Conservation (phyloP, 2,888 invertebrate genomes). For the Tenthredo amoena region DNA sequence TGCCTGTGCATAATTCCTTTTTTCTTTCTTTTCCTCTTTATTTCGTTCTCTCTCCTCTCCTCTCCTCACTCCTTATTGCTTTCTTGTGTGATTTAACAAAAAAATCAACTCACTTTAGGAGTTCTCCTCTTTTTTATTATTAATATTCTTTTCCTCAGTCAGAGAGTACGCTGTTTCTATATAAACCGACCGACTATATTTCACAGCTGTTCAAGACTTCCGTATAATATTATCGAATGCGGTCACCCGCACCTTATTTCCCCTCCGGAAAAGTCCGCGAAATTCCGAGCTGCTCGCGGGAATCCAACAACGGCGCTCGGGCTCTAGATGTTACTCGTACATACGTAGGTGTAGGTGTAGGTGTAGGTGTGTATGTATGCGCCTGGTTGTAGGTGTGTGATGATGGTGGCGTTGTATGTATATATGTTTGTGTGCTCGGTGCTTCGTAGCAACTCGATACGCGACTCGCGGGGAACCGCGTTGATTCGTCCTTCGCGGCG, state of each 20-base stretch:
- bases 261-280: neutral
- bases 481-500: slow-evolving; percentile 37
- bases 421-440: slow-evolving; percentile 2
- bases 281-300: slow-evolving; percentile 7
- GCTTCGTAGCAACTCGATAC: slow-evolving; percentile 39
- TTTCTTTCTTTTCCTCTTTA: neutral
- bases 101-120: neutral
- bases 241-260: slow-evolving; percentile 15
- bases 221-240: slow-evolving; percentile 28
- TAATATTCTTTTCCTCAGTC: neutral
- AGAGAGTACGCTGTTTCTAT: neutral
- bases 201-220: neutral
- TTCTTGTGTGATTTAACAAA: neutral
- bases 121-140: neutral
- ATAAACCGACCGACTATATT: slow-evolving; percentile 9
- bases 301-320: neutral
- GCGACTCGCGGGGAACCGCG: slow-evolving; percentile 43
- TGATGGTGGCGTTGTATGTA: slow-evolving; percentile 1
- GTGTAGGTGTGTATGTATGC: neutral
- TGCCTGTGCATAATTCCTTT: slow-evolving; percentile 1
- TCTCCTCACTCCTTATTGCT: neutral
- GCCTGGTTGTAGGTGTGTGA: neutral
- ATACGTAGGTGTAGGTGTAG: neutral
- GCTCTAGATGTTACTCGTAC: neutral
- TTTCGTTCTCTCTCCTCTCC: neutral